Evolutionary conservation across 2,113 vertebrate genomes (phyloP), one percentile per base, ranked within the genome.

Genomic region (Melanerpes formicivorus): DNA sequence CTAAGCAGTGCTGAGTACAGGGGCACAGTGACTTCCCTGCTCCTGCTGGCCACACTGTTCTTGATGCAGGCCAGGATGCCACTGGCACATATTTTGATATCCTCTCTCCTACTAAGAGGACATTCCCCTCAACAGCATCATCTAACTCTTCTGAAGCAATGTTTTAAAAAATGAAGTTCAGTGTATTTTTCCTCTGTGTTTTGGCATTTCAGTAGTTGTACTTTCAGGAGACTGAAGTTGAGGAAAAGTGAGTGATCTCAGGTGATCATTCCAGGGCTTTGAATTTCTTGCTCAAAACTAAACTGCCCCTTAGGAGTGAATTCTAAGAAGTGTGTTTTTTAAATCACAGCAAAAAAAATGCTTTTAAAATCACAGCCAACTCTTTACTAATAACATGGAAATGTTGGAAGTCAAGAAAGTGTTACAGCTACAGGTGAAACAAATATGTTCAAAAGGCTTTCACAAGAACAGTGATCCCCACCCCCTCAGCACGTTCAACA

Each of bases 351-450:
- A 30, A 30, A 48, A 52, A 64, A 74, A 85, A 48, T 6, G 29
- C 18, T 87, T 84, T 44, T 48, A 48, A 48, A 48, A 48, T 42
- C 16, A 42, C 64, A 67, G 44, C 21, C 21, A 94, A 82, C 26
- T 44, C 7, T 93, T 90, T 92, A 94, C 86, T 90, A 60, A 27
- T 46, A 91, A 85, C 65, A 59, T 34, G 29, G 78, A 80, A 80
- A 87, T 48, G 63, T 5, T 64, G 30, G 37, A 85, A 87, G 23
- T 64, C 42, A 64, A 54, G 56, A 23, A 84, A 76, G 55, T 37
- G 23, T 30, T 85, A 85, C 30, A 91, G 48, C 50, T 55, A 52
- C 64, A 82, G 77, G 77, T 44, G 37, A 80, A 69, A 74, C 40
- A 82, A 54, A 16, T 14, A 11, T 27, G 21, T 48, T 91, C n/a